Base-by-base conservation (phyloP, 2,113 vertebrate genomes). In the Galbula dea region DNA sequence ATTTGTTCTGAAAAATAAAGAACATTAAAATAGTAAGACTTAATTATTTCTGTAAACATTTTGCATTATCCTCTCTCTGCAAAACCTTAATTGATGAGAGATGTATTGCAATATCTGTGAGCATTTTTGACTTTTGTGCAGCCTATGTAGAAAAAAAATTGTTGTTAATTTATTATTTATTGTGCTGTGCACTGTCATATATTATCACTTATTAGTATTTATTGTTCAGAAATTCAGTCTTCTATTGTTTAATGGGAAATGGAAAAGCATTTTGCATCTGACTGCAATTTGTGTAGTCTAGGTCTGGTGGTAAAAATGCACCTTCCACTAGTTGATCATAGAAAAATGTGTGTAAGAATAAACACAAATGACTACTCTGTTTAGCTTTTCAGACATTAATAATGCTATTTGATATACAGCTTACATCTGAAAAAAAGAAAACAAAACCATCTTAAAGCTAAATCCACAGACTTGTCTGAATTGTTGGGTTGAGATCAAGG, bases 1-100 rank as follows among this genome's bases (percentile, higher is more conserved):
- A 94, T 91, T 94, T 97, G 80, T 93, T 93, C 96, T 97, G 92
- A 95, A 94, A 95, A 97, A 94, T 96, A 95, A 95, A 94, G 96
- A 93, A 73, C 15, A 23, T 94, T 95, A 93, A 91, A 96, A 94
- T 74, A 93, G 92, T 90, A 96, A 90, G 90, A 87, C 94, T 96
- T 96, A 97, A 96, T 97, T 97, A 96, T 96, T 96, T 96, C 88
- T 96, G 92, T 96, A 97, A 97, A 96, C 92, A 93, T 83, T 90
- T 89, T 93, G 95, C 94, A 95, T 96, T 87, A 63, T 65, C 45
- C 87, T 96, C 71, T 88, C 72, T 94, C 55, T 88, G 51, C 65
- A 94, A 96, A 92, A 92, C 67, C 71, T 91, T 94, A 92, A 95
- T 95, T 95, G 95, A 78, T 92, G 87, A 88, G 77, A 58, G 87